These are phyloP conservation scores for Cervus canadensis DNA, from an alignment of 2,113 vertebrate genomes.

Conservation along the genomic window DNA sequence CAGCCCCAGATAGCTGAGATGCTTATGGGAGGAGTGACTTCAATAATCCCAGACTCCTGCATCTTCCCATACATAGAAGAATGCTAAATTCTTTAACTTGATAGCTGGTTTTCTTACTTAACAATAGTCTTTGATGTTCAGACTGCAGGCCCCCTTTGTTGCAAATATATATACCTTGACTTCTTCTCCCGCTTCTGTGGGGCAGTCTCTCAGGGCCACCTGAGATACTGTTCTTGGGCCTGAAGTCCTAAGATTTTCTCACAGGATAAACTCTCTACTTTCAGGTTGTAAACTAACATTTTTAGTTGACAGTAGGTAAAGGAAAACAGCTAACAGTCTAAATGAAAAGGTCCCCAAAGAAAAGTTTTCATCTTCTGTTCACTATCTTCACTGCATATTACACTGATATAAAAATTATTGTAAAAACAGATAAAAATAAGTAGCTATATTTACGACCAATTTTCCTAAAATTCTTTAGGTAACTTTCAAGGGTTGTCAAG, in stretches of 20 bases:
- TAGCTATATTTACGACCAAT: background rate
- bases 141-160: background rate
- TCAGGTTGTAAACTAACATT: background rate
- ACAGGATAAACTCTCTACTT: background rate
- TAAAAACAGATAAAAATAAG: background rate
- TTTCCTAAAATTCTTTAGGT: background rate
- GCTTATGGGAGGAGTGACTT: background rate
- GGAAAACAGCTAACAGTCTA: background rate
- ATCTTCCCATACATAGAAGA: background rate
- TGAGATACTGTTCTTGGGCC: background rate
- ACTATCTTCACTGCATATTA: background rate
- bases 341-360: background rate
- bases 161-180: background rate
- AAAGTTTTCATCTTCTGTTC: background rate
- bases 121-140: background rate
- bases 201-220: background rate
- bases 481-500: background rate
- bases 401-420: background rate
- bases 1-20: background rate
- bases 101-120: background rate
- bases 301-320: background rate
- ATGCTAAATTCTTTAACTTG: background rate
- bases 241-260: background rate
- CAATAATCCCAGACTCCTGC: background rate
- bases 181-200: accelerated